Conservation (phyloP, 2,113 vertebrate genomes). For the Misgurnus mizolepis region DNA sequence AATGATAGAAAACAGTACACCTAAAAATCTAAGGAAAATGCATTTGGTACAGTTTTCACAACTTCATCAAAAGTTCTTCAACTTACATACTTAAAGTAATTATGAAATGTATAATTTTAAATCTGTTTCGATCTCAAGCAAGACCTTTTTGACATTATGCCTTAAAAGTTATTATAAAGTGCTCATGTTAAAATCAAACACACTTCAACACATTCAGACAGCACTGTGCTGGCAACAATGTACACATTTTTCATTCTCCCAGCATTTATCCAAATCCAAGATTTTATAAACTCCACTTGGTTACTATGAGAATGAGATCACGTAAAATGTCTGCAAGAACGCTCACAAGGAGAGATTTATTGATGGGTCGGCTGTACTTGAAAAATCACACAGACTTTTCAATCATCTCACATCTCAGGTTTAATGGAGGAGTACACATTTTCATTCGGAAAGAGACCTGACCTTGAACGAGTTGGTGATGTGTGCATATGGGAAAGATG, state of each 20-base stretch:
- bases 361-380: not conserved
- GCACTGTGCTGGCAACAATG: no score
- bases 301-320: not conserved
- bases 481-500: slow-evolving; percentile 36
- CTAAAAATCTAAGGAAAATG: not conserved
- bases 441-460: slow-evolving; percentile 5
- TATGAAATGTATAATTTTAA: no score
- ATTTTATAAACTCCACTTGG: not conserved
- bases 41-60: slow-evolving; percentile 9
- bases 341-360: not conserved
- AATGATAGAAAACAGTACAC: slow-evolving; percentile 51
- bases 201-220: no score
- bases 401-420: slow-evolving; percentile 15
- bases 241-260: not conserved
- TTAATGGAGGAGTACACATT: slow-evolving; percentile 22
- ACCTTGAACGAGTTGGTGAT: slow-evolving; percentile 13
- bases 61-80: not conserved
- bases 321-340: not conserved
- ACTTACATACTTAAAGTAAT: no score
- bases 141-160: no score
- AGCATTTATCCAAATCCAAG: not conserved
- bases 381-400: slow-evolving; percentile 18
- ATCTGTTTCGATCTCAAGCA: no score
- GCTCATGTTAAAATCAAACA: no score
- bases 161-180: no score